phyloP scores from a whole-genome alignment of 1,140 invertebrate genomes.

The Camponotus vicinus region DNA sequence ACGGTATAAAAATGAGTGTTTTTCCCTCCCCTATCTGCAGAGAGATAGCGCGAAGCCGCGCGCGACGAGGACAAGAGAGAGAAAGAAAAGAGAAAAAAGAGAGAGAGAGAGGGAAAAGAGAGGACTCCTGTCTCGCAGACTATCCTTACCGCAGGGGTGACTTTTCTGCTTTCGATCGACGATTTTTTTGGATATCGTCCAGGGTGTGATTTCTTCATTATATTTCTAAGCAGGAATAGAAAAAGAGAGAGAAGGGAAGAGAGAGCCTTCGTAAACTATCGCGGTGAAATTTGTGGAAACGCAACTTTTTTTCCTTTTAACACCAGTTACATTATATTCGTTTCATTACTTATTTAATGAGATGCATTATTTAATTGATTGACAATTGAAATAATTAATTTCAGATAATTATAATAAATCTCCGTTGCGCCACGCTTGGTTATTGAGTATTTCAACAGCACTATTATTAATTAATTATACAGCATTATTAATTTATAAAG shows the following conservation, averaged over 20 bases:
- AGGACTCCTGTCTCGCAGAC: conserved; percentile 35
- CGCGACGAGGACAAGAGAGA: conserved; percentile 34
- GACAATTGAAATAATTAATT: conserved; percentile 44
- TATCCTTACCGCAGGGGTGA: conserved; percentile 29
- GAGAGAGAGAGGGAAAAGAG: conserved; percentile 62
- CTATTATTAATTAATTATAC: conserved; percentile 22
- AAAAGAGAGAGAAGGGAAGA: not conserved
- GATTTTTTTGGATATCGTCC: conserved; percentile 63
- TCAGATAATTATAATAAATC: conserved; percentile 5
- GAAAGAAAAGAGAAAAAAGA: conserved; percentile 15
- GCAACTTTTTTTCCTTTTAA: not conserved
- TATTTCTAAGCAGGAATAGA: not conserved
- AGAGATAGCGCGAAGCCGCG: conserved; percentile 73
- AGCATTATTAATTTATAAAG: not conserved
- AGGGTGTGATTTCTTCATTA: conserved; percentile 23
- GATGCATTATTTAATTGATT: conserved; percentile 36
- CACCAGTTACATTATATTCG: not conserved
- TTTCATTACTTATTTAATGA: conserved; percentile 13
- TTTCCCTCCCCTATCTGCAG: conserved; percentile 74
- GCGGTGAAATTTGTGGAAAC: not conserved
- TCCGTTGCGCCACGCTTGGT: not conserved
- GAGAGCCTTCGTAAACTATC: not conserved
- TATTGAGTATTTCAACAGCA: not conserved
- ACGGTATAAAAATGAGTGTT: conserved; percentile 78
- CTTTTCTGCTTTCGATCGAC: conserved; percentile 47